Base-by-base conservation (phyloP, 2,888 invertebrate genomes). In the Tetropium fuscum region DNA sequence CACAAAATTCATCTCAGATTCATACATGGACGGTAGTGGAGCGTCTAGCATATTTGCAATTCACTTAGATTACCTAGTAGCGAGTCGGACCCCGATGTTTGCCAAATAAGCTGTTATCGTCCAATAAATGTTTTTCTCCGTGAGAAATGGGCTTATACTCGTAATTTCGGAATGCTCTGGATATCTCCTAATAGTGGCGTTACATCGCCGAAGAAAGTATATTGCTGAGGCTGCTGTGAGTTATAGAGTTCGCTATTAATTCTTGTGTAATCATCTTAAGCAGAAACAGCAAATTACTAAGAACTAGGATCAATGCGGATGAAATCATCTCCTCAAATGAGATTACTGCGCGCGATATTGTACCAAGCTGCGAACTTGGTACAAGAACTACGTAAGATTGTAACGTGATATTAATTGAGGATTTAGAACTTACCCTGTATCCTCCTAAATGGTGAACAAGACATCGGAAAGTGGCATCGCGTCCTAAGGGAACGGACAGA, bases 401-500 rank as follows among this genome's bases (percentile, higher is more conserved):
- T 34, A 34, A 34, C 34, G 13, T 32, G 34, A 63, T 63, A 49
- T 58, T 56, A 63, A 63, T 63, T 57, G 53, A 45, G 53, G 53
- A 41, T 30, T 49, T 48, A 34, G 27, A 58, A 86, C 89, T 88
- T 86, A 95, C 95, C 84, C 94, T 89, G 83, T 94, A 95, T 74
- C 94, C 93, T 53, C 94, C 94, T 70, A 95, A 87, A 81, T 94
- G 91, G 76, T 91, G 89, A 54, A 95, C 94, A 77, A 91, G 85
- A 82, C 95, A 95, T 78, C 90, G 90, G 79, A 95, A 93, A 61
- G 90, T 91, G 59, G 94, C 94, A 81, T 95, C 94, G 76, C 95
- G 86, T 63, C 94, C 94, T 60, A 93, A 86, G 49, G 94, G 88
- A 56, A 95, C 87, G 55, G 94, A 94, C 72, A 94, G 85, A 84